phyloP scores from a whole-genome alignment of 2,797 vertebrate genomes.

The Phylloscopus collybita region DNA sequence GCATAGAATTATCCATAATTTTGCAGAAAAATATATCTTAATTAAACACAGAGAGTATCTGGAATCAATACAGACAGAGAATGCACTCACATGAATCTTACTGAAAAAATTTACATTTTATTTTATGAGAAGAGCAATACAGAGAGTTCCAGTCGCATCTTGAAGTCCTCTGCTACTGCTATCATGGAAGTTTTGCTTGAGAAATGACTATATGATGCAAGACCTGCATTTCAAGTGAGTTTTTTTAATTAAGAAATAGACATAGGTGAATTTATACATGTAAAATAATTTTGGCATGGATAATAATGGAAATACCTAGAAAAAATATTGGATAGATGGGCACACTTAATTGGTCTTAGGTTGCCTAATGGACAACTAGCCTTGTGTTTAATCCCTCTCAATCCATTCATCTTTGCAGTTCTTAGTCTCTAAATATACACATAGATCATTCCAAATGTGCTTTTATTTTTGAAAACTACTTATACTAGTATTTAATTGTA shows the following conservation, averaged over 20 bases:
- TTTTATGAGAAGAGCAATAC: slow-evolving; percentile 25
- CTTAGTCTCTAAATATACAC: slow-evolving; percentile 26
- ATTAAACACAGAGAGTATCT: slow-evolving; percentile 21
- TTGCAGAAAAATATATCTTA: slow-evolving; percentile 4
- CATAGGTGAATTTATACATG: slow-evolving; percentile 2
- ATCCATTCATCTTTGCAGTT: background rate
- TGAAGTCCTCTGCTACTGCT: background rate
- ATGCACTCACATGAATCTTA: slow-evolving; percentile 17
- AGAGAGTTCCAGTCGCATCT: slow-evolving; percentile 7
- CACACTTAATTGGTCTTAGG: slow-evolving; percentile 33
- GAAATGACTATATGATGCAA: background rate
- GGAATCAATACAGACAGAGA: background rate
- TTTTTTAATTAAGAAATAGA: background rate
- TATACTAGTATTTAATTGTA: background rate
- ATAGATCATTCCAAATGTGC: background rate
- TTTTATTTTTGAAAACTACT: slow-evolving; percentile 30
- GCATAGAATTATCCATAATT: background rate
- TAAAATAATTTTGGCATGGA: background rate
- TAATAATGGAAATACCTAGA: slow-evolving; percentile 35
- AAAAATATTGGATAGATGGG: slow-evolving; percentile 53
- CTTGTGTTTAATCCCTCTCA: slow-evolving; percentile 35
- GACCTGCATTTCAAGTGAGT: background rate
- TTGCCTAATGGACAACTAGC: slow-evolving; percentile 69
- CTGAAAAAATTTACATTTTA: background rate
- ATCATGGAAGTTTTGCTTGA: background rate